These are phyloP conservation scores for Candidula unifasciata DNA, from an alignment of 2,888 invertebrate genomes.

Conservation along the genomic window DNA sequence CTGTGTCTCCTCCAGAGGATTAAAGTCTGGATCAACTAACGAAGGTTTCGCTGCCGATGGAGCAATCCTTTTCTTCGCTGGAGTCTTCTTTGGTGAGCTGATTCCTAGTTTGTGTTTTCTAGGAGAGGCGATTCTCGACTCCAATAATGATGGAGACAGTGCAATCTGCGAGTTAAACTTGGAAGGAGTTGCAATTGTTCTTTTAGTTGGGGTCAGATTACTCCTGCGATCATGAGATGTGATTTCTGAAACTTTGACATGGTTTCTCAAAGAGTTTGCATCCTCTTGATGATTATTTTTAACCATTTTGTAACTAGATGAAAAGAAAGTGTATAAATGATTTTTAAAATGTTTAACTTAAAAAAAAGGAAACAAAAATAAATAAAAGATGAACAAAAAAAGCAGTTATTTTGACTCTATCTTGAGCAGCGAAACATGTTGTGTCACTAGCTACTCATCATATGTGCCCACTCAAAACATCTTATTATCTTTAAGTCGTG, in stretches of 20 bases:
- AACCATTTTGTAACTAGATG: slow-evolving; percentile 4
- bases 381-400: too few relatives aligned
- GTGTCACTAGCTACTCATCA: too few relatives aligned
- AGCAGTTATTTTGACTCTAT: too few relatives aligned
- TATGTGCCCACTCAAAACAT: too few relatives aligned
- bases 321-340: background rate
- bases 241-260: background rate
- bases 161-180: background rate
- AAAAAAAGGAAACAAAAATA: too few relatives aligned
- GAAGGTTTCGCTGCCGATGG: background rate
- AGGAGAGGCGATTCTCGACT: background rate
- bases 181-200: background rate
- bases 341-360: too few relatives aligned
- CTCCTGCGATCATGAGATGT: background rate
- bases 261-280: background rate
- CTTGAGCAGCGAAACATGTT: too few relatives aligned
- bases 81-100: slow-evolving; percentile 11
- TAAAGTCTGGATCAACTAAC: background rate
- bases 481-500: too few relatives aligned
- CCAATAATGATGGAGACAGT: background rate
- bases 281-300: background rate
- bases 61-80: background rate
- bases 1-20: slow-evolving; percentile 42
- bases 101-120: background rate
- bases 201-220: slow-evolving; percentile 3